phyloP scores from a whole-genome alignment of 1,140 invertebrate species.

The Hestina assimilis region DNA sequence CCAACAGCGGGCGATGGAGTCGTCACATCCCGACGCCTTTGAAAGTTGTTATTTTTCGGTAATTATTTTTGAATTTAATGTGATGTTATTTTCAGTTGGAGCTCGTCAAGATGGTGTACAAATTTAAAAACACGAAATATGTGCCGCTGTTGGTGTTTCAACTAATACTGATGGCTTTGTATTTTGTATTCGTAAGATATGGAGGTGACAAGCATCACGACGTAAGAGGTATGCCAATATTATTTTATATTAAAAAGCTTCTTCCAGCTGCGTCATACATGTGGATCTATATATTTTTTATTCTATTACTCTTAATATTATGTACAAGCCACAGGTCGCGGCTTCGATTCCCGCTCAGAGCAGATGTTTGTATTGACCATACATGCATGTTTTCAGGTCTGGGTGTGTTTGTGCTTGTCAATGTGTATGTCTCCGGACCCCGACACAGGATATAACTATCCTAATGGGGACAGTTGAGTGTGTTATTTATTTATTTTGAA shows the following conservation, averaged over 20 bases:
- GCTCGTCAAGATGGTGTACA: slow-evolving; percentile 40
- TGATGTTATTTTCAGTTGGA: slow-evolving; percentile 2
- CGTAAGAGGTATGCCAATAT: slow-evolving; percentile 40
- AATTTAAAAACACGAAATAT: slow-evolving; percentile 45
- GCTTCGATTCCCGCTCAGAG: too few relatives aligned
- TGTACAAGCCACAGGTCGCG: too few relatives aligned
- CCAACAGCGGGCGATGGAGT: too few relatives aligned
- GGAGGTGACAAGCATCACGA: slow-evolving; percentile 34
- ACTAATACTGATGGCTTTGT: slow-evolving; percentile 49
- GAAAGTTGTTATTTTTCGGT: too few relatives aligned
- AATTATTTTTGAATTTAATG: not conserved
- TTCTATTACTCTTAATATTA: not conserved
- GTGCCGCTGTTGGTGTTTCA: slow-evolving; percentile 53
- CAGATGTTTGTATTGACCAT: too few relatives aligned
- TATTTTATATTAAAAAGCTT: not conserved
- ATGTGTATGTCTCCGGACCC: too few relatives aligned
- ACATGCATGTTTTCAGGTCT: too few relatives aligned
- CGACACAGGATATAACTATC: too few relatives aligned
- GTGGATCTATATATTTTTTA: not conserved
- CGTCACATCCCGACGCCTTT: too few relatives aligned
- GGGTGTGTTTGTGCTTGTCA: too few relatives aligned
- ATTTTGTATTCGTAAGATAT: slow-evolving; percentile 53
- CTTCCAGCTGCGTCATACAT: not conserved
- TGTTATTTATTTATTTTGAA: too few relatives aligned
- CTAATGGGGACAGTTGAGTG: too few relatives aligned